These are phyloP conservation scores for Andricus grossulariae DNA, from an alignment of 1,140 invertebrate species.

Conservation along the genomic window DNA sequence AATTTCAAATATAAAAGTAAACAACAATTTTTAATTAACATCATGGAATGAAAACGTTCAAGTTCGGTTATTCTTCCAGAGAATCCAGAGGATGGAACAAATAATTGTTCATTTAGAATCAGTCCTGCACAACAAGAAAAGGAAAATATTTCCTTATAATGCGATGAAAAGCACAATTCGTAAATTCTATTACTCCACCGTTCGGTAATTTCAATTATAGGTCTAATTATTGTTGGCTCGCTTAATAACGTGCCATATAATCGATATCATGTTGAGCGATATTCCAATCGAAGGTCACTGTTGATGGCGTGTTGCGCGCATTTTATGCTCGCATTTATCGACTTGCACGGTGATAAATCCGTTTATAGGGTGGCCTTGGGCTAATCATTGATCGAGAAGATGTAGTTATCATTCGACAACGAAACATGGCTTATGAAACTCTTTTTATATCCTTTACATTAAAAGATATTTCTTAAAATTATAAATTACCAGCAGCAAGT, in stretches of 20 bases:
- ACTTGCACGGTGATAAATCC: constrained; percentile 8
- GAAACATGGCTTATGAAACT: neutral
- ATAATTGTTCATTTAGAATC: too few relatives aligned
- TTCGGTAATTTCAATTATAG: neutral
- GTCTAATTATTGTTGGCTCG: neutral
- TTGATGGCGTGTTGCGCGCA: constrained; percentile 30
- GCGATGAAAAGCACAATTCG: too few relatives aligned
- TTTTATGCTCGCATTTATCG: constrained; percentile 17
- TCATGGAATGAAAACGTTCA: too few relatives aligned
- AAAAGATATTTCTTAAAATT: too few relatives aligned
- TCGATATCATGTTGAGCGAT: constrained; percentile 37
- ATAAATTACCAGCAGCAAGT: too few relatives aligned
- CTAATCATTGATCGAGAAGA: constrained; percentile 11
- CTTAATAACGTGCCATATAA: constrained; percentile 32
- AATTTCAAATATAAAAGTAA: too few relatives aligned
- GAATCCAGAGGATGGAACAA: too few relatives aligned
- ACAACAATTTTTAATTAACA: too few relatives aligned
- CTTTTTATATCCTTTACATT: too few relatives aligned
- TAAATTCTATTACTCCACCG: neutral
- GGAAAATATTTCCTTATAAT: too few relatives aligned
- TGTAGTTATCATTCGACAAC: constrained; percentile 7
- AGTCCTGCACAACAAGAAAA: too few relatives aligned
- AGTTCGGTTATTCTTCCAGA: too few relatives aligned
- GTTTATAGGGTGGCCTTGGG: constrained; percentile 24
- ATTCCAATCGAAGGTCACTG: constrained; percentile 39